phyloP scores from a whole-genome alignment of 2,888 invertebrate species.

The Erannis defoliaria region DNA sequence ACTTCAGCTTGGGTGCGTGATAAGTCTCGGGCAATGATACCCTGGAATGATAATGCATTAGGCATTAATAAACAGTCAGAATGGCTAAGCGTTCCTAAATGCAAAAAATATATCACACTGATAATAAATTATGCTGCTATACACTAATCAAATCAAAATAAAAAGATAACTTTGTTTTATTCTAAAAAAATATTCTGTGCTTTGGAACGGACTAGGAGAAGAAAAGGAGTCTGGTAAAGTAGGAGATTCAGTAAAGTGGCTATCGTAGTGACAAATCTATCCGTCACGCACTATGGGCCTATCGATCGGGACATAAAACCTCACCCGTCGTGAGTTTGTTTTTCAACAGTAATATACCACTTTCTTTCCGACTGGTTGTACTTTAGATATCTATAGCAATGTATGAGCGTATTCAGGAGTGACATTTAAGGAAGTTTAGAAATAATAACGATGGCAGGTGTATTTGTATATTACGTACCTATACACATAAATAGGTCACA shows the following conservation, averaged over 20 bases:
- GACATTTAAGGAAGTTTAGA: not conserved
- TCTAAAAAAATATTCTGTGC: too few relatives aligned
- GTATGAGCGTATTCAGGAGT: not conserved
- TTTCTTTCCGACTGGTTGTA: conserved; percentile 9
- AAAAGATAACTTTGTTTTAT: not conserved
- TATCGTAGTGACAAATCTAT: conserved; percentile 33
- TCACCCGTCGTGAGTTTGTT: conserved; percentile 22
- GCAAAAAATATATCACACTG: too few relatives aligned
- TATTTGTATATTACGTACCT: too few relatives aligned
- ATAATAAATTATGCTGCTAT: too few relatives aligned
- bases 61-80: not conserved
- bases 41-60: conserved; percentile 57
- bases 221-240: conserved; percentile 5
- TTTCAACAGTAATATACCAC: conserved; percentile 24
- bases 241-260: conserved; percentile 35
- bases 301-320: conserved; percentile 23
- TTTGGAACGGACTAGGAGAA: not conserved
- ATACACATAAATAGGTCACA: too few relatives aligned
- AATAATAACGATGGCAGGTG: not conserved
- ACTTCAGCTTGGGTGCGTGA: conserved; percentile 70
- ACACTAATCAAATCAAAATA: too few relatives aligned
- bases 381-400: conserved; percentile 8
- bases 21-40: conserved; percentile 73
- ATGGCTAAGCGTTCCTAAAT: not conserved
- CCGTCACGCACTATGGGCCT: conserved; percentile 12